A percentile compares a stretch with the other conserved stretches of the same genome.
phyloP scores from a whole-genome alignment of 2,797 vertebrate genomes.

The Somateria mollissima region DNA sequence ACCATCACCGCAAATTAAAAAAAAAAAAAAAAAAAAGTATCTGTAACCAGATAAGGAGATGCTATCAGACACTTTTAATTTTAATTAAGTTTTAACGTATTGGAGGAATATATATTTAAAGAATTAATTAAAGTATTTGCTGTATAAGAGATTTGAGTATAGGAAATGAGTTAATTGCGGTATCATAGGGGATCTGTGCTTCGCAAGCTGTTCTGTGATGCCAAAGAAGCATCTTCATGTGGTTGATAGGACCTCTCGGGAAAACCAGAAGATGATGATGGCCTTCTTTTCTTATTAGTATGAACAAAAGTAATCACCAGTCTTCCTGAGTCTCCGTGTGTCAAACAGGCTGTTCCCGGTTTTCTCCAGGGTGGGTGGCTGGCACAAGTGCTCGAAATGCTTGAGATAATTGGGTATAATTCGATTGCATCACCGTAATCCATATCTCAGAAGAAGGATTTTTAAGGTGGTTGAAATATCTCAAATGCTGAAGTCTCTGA shows the following conservation, averaged over 20 bases:
- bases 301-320: neutral
- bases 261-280: neutral
- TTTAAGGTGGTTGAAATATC: slow-evolving; percentile 27
- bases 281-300: neutral
- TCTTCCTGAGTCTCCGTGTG: neutral
- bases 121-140: slow-evolving; percentile 59
- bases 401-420: slow-evolving; percentile 33
- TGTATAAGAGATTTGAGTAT: neutral
- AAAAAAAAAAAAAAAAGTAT: slow-evolving; percentile 22
- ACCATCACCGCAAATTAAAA: neutral
- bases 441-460: neutral
- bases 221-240: neutral
- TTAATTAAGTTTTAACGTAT: slow-evolving; percentile 61
- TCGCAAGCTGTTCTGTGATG: slow-evolving; percentile 50
- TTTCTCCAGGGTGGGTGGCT: slow-evolving; percentile 27
- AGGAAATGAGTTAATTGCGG: slow-evolving; percentile 51
- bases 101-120: slow-evolving; percentile 63
- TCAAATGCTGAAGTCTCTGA: neutral
- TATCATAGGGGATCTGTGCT: slow-evolving; percentile 50
- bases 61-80: slow-evolving; percentile 44
- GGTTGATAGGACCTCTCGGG: neutral
- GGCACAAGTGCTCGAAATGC: slow-evolving; percentile 3
- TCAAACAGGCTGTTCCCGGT: neutral
- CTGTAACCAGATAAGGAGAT: slow-evolving; percentile 53
- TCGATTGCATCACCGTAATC: slow-evolving; percentile 38